Base-by-base conservation (phyloP, 2,113 vertebrate species). In the Hyaena hyaena region DNA sequence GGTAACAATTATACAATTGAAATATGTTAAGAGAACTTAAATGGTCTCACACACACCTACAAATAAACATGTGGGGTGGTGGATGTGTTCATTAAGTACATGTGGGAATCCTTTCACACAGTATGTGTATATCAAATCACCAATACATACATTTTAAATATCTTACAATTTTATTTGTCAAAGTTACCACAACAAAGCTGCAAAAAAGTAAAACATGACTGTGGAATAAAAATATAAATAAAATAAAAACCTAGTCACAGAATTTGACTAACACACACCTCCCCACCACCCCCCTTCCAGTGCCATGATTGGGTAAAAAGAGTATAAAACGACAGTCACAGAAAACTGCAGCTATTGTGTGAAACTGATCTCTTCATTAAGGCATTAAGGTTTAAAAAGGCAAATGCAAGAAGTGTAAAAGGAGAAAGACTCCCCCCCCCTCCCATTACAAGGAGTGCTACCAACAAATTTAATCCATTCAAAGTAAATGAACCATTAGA, bases 311-410 rank as follows among this genome's bases (percentile, higher is more conserved):
- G 82, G 90, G 39, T 71, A 26, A 95, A 43, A 48, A 91, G 21
- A 93, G 8, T 87, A 5, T 81, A 33, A 26, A 55, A 55, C 0
- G 39, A 88, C 39, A 8, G 39, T 33, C 0, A 0, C 15, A 4
- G 2, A 65, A 10, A 97, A 43, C 0, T 43, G 31, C 0, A 92
- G 92, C 21, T 66, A 1, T 73, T 90, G 3, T 84, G 26, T 87
- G 77, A 45, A 55, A n/a, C 17, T 28, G 7, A 68, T 79, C 9
- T 88, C 93, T 90, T 81, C 63, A 31, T 76, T 76, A 88, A 87
- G 12, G 65, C 63, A 31, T 76, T 76, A 88, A 87, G 12, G 65
- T 26, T 19, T 79, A 97, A 89, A 76, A 33, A 65, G 86, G 90
- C 9, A 96, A 97, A 96, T 31, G 2, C 3, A 79, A 45, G 7